Evolutionary conservation across 1,140 invertebrate genomes (phyloP), one percentile per base, ranked within the genome.

Genomic region (Leptopilina clavipes): DNA sequence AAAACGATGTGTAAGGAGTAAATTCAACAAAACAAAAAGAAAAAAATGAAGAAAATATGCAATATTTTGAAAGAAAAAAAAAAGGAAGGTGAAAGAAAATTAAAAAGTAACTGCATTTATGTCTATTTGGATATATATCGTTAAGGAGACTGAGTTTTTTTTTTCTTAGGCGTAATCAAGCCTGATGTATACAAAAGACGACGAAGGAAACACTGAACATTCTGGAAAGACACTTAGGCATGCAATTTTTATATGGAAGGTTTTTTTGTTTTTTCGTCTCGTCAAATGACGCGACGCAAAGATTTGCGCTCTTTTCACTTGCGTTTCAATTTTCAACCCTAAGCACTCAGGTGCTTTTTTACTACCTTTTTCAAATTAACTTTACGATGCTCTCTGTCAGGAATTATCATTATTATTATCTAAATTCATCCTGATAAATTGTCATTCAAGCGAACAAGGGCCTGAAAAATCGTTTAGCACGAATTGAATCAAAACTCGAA

Each of bases 161-260:
- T 78, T 77, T 78, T 81, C 75, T 82, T 84, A 78, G 78, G 77
- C 78, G 77, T 80, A 78, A 81, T 80, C 79, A 82, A 81, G 81
- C 83, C 74, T 82, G 79, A 37, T 71, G 79, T 80, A 31, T 31
- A 85, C 80, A 84, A 86, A 83, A 88, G 81, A 86, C 83, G 86
- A 86, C 84, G 85, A 85, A 84, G 81, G 85, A 83, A 86, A 90
- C 88, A 90, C 84, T 89, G 88, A 90, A 87, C 89, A 90, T 90
- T 90, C 89, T 88, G 86, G 84, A 84, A 83, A 84, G 85, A 90
- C 89, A 90, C 84, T 89, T 89, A 89, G 89, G 88, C 89, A 90
- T 89, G 89, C 89, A 90, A 83, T 86, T 89, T 82, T 82, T n/a
- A n/a, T n/a, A 86, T 84, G 22, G 80, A 80, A 79, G 79, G 79